These are phyloP conservation scores for Julus scanicus DNA, from an alignment of 2,888 invertebrate genomes.

Conservation along the genomic window DNA sequence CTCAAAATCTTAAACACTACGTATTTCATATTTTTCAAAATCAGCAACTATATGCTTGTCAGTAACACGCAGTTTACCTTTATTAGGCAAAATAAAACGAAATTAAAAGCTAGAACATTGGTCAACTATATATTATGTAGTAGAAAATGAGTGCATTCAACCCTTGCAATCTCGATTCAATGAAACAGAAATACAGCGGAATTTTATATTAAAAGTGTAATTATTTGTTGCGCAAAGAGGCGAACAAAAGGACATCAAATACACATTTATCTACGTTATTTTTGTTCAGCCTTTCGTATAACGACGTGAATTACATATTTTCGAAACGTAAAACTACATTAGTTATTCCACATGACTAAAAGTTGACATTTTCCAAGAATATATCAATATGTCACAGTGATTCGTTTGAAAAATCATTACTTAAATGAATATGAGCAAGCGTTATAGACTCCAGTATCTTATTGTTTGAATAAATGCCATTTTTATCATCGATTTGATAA, in stretches of 20 bases:
- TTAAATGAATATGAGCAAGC: no score
- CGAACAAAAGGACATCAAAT: not conserved
- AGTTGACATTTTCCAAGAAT: no score
- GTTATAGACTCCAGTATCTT: no score
- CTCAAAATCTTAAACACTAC: no score
- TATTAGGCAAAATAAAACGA: constrained; percentile 3
- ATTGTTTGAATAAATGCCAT: no score
- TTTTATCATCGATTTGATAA: no score
- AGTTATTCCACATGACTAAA: no score
- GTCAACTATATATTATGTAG: not conserved
- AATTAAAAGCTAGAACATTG: not conserved
- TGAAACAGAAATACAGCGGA: not conserved
- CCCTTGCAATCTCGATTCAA: not conserved
- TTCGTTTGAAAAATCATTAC: no score
- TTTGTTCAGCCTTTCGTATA: not conserved
- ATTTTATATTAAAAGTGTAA: not conserved
- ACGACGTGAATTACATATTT: no score
- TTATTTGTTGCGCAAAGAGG: not conserved
- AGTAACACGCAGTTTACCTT: not conserved
- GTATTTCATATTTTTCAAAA: no score
- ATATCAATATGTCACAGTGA: no score
- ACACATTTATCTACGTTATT: not conserved
- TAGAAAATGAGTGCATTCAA: not conserved
- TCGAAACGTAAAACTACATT: no score
- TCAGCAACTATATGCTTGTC: not conserved